Evolutionary conservation across 2,113 vertebrate genomes (phyloP).

Genomic region (Pheucticus melanocephalus): DNA sequence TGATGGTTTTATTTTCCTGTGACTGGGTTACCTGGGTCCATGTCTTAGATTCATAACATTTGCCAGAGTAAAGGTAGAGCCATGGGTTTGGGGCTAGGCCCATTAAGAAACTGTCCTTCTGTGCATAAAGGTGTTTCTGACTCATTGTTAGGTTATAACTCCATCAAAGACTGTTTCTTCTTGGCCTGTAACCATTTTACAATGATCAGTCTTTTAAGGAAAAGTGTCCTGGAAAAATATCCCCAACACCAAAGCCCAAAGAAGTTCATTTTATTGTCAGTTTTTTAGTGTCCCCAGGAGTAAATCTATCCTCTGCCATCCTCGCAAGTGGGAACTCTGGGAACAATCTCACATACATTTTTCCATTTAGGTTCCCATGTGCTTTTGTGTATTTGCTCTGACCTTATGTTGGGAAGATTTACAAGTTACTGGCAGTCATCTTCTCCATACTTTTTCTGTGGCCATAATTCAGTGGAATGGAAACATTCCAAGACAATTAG

Average conservation of each 20-base stretch:
- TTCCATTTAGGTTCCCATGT: slow-evolving; percentile 38
- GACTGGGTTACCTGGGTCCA: neutral
- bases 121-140: neutral
- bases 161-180: neutral
- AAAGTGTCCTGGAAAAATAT: neutral
- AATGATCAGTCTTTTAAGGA: neutral
- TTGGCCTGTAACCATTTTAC: neutral
- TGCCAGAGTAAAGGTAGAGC: neutral
- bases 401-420: slow-evolving; percentile 38
- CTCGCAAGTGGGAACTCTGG: neutral
- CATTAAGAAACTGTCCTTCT: neutral
- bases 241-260: neutral
- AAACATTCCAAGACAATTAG: slow-evolving; percentile 39
- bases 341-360: slow-evolving; percentile 38
- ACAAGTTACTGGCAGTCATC: neutral
- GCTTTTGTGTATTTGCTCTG: slow-evolving; percentile 35
- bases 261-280: neutral
- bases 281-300: neutral
- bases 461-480: slow-evolving; percentile 13
- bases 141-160: neutral
- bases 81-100: neutral
- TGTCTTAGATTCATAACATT: neutral
- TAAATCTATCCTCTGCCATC: slow-evolving; percentile 13
- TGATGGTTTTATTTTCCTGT: neutral
- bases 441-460: slow-evolving; percentile 6